Conservation (phyloP, 2,888 invertebrate species). For the Pandemis cinnamomeana region DNA sequence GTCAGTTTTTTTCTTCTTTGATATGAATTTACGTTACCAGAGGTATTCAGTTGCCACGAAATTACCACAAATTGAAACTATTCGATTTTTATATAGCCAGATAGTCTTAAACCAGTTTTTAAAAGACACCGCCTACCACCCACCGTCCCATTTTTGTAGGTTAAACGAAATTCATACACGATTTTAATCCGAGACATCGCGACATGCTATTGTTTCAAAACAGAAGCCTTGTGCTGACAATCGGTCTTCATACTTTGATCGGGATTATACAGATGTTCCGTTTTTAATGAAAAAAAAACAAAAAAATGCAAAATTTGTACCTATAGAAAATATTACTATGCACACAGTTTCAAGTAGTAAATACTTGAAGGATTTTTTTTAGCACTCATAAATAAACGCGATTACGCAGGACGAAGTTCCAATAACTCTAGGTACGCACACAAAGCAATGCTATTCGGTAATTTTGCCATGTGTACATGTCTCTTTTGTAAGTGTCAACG, state of each 20-base stretch:
- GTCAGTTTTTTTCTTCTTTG: conserved; percentile 8
- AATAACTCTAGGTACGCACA: too few species aligned
- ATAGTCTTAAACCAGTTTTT: not conserved
- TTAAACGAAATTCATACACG: conserved; percentile 27
- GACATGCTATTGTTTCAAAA: conserved; percentile 20
- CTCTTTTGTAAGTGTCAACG: too few species aligned
- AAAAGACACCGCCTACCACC: conserved; percentile 11
- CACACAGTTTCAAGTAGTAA: not conserved
- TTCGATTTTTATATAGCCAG: not conserved
- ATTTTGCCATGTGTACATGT: too few species aligned
- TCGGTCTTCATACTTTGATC: conserved; percentile 24
- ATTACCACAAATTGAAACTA: not conserved
- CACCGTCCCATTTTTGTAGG: conserved; percentile 4
- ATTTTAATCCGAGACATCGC: conserved; percentile 18
- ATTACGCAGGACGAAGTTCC: too few species aligned
- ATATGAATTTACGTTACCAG: not conserved
- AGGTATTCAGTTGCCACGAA: not conserved
- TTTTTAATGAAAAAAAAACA: not conserved
- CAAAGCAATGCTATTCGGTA: too few species aligned
- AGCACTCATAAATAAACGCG: too few species aligned
- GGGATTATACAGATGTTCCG: conserved; percentile 14
- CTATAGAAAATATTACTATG: not conserved
- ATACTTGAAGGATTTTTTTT: too few species aligned
- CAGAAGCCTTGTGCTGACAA: conserved; percentile 13
- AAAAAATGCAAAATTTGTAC: not conserved